Evolutionary conservation across 2,888 invertebrate species (phyloP), one percentile per base, ranked within the genome.

Genomic region (Caradrina clavipalpis): DNA sequence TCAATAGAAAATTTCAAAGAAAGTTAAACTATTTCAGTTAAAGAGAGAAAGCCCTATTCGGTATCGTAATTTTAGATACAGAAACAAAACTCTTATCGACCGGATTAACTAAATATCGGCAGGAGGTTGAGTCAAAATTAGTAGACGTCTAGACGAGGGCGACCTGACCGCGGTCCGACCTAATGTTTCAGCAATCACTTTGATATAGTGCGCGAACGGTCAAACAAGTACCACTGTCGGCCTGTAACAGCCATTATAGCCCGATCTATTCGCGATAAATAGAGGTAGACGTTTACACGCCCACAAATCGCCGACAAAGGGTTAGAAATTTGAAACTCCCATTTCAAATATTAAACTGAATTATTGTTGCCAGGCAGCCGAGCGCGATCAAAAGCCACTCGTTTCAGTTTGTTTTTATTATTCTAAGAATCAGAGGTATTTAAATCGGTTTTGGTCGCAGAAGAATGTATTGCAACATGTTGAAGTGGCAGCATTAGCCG

Each of bases 121-220:
- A 81, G 81, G 81, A 84, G 81, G 82, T 88, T 80, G 80, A 87
- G 86, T 85, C 81, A 77, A 87, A 89, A 88, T 90, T 86, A 87
- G 86, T 82, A 87, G 87, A 78, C 87, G 92, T 91, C 90, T 91
- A 88, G 90, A 90, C 90, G 86, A 87, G 84, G 86, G 86, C 84
- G 86, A 84, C 77, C 87, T 87, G 90, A 91, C 90, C 90, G 89
- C 88, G 82, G 84, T 72, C 83, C 86, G 86, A 88, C 87, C 88
- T 87, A 89, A 91, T 89, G 89, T 91, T 91, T 88, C 88, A 89
- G 88, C 90, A 86, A 90, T 90, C 89, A 86, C 88, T 90, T 91
- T 91, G 91, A 91, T 92, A 90, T 90, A 91, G 88, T 89, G 86
- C 75, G 85, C 85, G 80, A 83, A 84, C 85, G 86, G 86, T 84